Percentiles rank a stretch among this genome's conserved stretches.
phyloP scores from a whole-genome alignment of 2,888 invertebrate species.

The Deroplatys truncata region DNA sequence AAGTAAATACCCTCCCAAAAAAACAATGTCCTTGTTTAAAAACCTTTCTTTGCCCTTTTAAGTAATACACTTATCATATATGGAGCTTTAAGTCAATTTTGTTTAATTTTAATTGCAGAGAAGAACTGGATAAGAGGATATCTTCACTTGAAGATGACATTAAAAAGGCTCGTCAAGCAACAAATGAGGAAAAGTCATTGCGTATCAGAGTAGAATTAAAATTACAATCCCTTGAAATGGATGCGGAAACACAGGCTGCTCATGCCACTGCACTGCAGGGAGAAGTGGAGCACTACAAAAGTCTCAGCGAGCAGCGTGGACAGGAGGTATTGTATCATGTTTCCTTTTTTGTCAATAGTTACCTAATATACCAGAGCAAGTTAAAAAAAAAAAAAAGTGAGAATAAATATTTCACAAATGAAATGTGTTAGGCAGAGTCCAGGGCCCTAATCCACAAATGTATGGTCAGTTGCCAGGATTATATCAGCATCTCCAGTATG shows the following conservation, averaged over 20 bases:
- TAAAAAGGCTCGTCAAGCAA: slow-evolving; percentile 42
- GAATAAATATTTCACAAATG: not conserved
- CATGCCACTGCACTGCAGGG: slow-evolving; percentile 31
- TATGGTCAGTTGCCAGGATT: no score
- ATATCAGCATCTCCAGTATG: no score
- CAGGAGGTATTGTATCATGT: slow-evolving; percentile 37
- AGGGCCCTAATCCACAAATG: no score
- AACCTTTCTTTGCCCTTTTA: no score
- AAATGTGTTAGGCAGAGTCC: no score
- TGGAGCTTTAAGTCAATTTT: no score
- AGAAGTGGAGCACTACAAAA: slow-evolving; percentile 43
- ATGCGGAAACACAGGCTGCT: slow-evolving; percentile 39
- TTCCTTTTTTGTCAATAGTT: not conserved
- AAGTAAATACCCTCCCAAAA: no score
- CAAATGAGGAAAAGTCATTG: slow-evolving; percentile 55
- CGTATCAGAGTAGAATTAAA: slow-evolving; percentile 53
- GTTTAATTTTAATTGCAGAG: not conserved
- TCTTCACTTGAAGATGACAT: slow-evolving; percentile 46
- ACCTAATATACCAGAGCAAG: not conserved
- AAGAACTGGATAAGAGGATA: not conserved
- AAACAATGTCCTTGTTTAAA: no score
- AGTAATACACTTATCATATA: no score
- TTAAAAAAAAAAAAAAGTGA: not conserved
- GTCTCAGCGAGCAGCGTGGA: slow-evolving; percentile 40
- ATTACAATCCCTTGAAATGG: slow-evolving; percentile 44